These are phyloP conservation scores for Eulithis prunata DNA, from an alignment of 2,888 invertebrate genomes.

Conservation along the genomic window DNA sequence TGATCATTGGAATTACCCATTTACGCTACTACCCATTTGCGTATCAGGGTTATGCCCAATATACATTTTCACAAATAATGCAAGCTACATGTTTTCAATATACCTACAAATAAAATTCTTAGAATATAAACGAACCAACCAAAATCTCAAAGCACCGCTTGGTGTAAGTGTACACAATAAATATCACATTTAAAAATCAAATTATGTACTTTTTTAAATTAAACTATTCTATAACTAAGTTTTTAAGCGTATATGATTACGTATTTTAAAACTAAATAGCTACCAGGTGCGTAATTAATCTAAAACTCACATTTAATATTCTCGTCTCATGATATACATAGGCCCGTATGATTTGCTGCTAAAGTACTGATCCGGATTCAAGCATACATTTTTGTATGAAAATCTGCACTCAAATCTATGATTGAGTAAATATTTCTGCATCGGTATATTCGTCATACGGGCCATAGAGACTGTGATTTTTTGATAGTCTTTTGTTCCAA, in stretches of 20 bases:
- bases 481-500: slow-evolving; percentile 20
- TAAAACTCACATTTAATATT: slow-evolving; percentile 3
- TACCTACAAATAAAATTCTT: too few species aligned
- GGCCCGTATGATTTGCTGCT: too few species aligned
- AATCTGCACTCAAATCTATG: too few species aligned
- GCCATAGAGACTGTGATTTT: not conserved
- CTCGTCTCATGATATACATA: slow-evolving; percentile 2
- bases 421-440: too few species aligned
- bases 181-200: slow-evolving; percentile 18
- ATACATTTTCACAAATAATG: too few species aligned
- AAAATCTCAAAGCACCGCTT: slow-evolving; percentile 22
- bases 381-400: too few species aligned
- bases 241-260: slow-evolving; percentile 31
- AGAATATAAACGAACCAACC: not conserved
- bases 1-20: too few species aligned
- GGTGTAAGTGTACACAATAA: slow-evolving; percentile 1
- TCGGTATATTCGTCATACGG: too few species aligned
- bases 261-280: slow-evolving; percentile 17
- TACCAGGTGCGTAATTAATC: slow-evolving; percentile 28
- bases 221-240: slow-evolving; percentile 22
- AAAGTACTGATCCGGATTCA: too few species aligned
- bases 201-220: slow-evolving; percentile 30
- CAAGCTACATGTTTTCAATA: too few species aligned
- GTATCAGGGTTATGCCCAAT: too few species aligned
- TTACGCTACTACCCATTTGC: too few species aligned